These are phyloP conservation scores for Apis florea DNA, from an alignment of 1,140 invertebrate genomes.

Conservation along the genomic window DNA sequence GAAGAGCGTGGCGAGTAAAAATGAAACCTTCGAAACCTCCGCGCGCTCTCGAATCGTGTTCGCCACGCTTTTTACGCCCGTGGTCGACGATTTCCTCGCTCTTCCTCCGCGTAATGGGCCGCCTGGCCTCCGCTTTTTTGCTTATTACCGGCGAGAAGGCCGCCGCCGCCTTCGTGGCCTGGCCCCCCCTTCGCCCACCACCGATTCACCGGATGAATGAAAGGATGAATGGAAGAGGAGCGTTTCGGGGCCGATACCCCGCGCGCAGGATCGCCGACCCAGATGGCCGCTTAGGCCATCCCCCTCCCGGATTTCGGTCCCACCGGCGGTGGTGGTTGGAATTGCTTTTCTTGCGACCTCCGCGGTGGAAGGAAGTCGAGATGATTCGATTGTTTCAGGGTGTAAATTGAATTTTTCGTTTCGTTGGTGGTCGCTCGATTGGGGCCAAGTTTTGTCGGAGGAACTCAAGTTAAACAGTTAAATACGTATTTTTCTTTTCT, in stretches of 20 bases:
- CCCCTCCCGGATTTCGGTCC: not conserved
- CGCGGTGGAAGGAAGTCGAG: not conserved
- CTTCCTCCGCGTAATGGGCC: constrained; percentile 72
- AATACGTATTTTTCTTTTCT: no score
- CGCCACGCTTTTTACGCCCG: constrained; percentile 75
- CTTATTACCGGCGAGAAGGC: constrained; percentile 69
- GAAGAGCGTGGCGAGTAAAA: constrained; percentile 36
- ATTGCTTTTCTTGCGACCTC: constrained; percentile 8
- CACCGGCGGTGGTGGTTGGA: not conserved
- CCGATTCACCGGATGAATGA: constrained; percentile 71
- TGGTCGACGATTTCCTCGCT: constrained; percentile 73
- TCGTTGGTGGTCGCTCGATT: not conserved
- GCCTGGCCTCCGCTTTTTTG: constrained; percentile 72
- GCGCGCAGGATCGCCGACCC: constrained; percentile 6
- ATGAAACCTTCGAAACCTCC: constrained; percentile 70
- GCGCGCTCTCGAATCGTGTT: constrained; percentile 68
- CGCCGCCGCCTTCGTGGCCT: constrained; percentile 43
- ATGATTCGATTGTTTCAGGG: not conserved
- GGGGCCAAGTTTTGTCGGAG: no score
- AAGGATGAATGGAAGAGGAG: constrained; percentile 75
- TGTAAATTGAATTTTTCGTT: not conserved
- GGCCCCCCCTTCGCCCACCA: constrained; percentile 11
- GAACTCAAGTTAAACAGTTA: no score
- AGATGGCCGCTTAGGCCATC: constrained; percentile 1
- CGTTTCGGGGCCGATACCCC: constrained; percentile 41